Evolutionary conservation across 2,113 vertebrate genomes (phyloP).

Genomic region (Speoplatyrhinus poulsoni): DNA sequence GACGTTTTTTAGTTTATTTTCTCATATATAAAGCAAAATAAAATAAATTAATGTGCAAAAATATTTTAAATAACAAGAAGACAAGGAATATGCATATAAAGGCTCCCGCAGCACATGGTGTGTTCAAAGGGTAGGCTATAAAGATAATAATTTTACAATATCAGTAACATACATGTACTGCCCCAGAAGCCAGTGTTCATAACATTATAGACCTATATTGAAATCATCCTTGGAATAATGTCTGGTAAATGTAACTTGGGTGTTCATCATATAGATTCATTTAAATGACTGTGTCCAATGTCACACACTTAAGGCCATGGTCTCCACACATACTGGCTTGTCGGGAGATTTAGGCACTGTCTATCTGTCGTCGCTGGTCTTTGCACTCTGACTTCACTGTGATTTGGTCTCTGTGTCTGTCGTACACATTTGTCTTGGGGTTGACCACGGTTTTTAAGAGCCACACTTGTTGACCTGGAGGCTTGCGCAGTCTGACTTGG

Average conservation of each 20-base stretch:
- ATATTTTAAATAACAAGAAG: conserved; percentile 7
- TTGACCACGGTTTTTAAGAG: neutral
- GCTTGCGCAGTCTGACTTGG: neutral
- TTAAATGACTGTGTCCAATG: neutral
- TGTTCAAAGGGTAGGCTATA: neutral
- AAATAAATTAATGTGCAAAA: conserved; percentile 57
- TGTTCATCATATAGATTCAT: neutral
- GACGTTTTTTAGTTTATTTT: conserved; percentile 31
- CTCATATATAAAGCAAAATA: conserved; percentile 22
- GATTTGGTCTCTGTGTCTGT: neutral
- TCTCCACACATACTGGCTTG: conserved; percentile 16
- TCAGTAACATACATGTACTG: conserved; percentile 4
- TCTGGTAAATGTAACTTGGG: neutral
- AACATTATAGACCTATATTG: conserved; percentile 22
- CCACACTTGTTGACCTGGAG: neutral
- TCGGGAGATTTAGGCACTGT: neutral
- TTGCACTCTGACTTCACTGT: neutral
- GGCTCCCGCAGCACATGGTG: conserved; percentile 25
- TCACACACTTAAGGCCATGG: conserved; percentile 15
- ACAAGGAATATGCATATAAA: neutral
- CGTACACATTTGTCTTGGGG: neutral
- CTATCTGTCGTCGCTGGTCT: neutral
- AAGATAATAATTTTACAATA: conserved; percentile 20
- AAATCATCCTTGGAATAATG: neutral
- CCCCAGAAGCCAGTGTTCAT: conserved; percentile 4